These are phyloP conservation scores for Zosterops hypoxanthus DNA, from an alignment of 2,113 vertebrate genomes.

Conservation along the genomic window DNA sequence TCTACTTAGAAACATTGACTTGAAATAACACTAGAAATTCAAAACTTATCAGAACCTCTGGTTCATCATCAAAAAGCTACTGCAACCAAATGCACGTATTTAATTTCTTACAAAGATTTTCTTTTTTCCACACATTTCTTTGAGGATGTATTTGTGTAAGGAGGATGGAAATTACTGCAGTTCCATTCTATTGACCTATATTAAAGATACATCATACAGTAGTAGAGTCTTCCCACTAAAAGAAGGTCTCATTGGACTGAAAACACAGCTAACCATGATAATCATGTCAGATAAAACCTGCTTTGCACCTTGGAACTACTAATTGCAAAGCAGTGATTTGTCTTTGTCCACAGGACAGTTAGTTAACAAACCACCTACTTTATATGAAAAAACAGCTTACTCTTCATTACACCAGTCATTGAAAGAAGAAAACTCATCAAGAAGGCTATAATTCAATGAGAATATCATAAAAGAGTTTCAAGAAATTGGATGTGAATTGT, in stretches of 20 bases:
- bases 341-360: background rate
- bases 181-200: background rate
- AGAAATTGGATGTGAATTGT: background rate
- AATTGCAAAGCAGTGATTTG: background rate
- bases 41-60: background rate
- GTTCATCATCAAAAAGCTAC: slow-evolving; percentile 9
- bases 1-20: background rate
- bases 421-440: background rate
- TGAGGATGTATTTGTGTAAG: background rate
- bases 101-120: background rate
- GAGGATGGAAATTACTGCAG: background rate
- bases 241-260: background rate
- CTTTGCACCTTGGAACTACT: background rate
- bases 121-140: background rate
- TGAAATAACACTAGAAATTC: background rate
- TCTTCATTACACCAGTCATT: background rate
- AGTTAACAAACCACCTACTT: background rate
- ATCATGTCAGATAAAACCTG: background rate
- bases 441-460: background rate
- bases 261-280: background rate
- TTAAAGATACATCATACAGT: background rate
- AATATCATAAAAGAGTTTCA: background rate
- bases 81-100: background rate
- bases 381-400: background rate
- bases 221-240: background rate